Evolutionary conservation across 2,888 invertebrate genomes (phyloP).

Genomic region (Cotesia congregata): DNA sequence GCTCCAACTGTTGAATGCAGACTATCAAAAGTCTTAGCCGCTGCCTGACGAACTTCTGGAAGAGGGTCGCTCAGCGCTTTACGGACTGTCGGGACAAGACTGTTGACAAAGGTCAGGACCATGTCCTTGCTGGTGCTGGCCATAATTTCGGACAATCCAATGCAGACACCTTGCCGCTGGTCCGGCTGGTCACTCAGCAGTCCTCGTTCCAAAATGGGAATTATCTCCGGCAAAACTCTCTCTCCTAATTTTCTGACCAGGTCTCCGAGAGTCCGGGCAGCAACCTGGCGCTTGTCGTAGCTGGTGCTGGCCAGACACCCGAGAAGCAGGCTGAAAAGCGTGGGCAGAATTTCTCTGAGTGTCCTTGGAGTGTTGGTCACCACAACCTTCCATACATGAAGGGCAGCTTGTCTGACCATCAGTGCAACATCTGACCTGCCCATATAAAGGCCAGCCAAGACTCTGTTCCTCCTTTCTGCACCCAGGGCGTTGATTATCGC

Average conservation of each 20-base stretch:
- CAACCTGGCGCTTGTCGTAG: conserved; percentile 96
- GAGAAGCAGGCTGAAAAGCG: conserved; percentile 90
- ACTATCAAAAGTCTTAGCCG: conserved; percentile 96
- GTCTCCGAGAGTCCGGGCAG: conserved; percentile 96
- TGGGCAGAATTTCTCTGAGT: conserved; percentile 94
- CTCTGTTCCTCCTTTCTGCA: conserved; percentile 89
- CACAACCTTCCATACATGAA: conserved; percentile 99
- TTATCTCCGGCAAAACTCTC: conserved; percentile 96
- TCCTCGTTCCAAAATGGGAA: conserved; percentile 96
- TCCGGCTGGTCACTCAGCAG: conserved; percentile 92
- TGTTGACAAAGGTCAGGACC: conserved; percentile 90
- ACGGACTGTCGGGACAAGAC: conserved; percentile 93
- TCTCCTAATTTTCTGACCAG: conserved; percentile 97
- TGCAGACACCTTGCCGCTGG: conserved; percentile 98
- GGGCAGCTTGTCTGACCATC: conserved; percentile 96
- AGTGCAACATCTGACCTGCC: conserved; percentile 96
- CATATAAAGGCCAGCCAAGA: conserved; percentile 96
- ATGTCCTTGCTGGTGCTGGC: conserved; percentile 95
- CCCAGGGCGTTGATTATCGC: conserved; percentile 93
- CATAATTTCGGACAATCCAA: conserved; percentile 98
- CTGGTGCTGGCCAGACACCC: conserved; percentile 96
- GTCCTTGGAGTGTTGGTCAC: conserved; percentile 98
- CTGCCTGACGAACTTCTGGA: conserved; percentile 93
- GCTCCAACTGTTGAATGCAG: conserved; percentile 94
- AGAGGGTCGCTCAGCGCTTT: conserved; percentile 94